Conservation (phyloP, 2,888 invertebrate species). For the Eudasyphora cyanicolor region DNA sequence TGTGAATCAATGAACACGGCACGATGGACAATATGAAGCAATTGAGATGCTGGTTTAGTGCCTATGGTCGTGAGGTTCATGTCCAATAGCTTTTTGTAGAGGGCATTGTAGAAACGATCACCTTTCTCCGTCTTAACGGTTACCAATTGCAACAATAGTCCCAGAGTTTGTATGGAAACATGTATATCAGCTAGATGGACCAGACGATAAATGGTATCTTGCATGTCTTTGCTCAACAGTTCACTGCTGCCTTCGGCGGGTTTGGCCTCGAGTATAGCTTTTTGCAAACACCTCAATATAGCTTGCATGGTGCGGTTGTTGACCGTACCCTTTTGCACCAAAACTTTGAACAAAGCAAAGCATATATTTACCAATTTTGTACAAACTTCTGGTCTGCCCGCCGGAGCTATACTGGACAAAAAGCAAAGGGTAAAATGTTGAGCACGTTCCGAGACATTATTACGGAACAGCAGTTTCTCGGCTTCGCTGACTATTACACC, state of each 20-base stretch:
- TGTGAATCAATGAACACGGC: slow-evolving; percentile 90
- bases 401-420: slow-evolving; percentile 88
- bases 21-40: slow-evolving; percentile 93
- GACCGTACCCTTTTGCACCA: slow-evolving; percentile 89
- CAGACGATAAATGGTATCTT: slow-evolving; percentile 88
- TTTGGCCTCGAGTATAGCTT: slow-evolving; percentile 82
- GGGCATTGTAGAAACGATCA: slow-evolving; percentile 88
- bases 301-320: slow-evolving; percentile 92
- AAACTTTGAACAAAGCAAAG: slow-evolving; percentile 96
- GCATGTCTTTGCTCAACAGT: slow-evolving; percentile 78
- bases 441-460: slow-evolving; percentile 90
- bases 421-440: slow-evolving; percentile 97
- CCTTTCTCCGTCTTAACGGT: slow-evolving; percentile 76
- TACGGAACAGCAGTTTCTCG: slow-evolving; percentile 93
- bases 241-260: slow-evolving; percentile 74
- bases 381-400: slow-evolving; percentile 90
- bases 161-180: slow-evolving; percentile 81
- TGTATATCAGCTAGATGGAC: slow-evolving; percentile 90
- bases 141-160: slow-evolving; percentile 77
- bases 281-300: slow-evolving; percentile 89
- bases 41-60: slow-evolving; percentile 86
- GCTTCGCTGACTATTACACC: slow-evolving; percentile 91
- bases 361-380: slow-evolving; percentile 93
- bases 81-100: slow-evolving; percentile 93
- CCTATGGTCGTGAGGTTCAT: slow-evolving; percentile 83